A percentile compares a stretch with the other conserved stretches of the same genome.
Conservation (phyloP, 2,113 vertebrate species). For the Oncorhynchus nerka region DNA sequence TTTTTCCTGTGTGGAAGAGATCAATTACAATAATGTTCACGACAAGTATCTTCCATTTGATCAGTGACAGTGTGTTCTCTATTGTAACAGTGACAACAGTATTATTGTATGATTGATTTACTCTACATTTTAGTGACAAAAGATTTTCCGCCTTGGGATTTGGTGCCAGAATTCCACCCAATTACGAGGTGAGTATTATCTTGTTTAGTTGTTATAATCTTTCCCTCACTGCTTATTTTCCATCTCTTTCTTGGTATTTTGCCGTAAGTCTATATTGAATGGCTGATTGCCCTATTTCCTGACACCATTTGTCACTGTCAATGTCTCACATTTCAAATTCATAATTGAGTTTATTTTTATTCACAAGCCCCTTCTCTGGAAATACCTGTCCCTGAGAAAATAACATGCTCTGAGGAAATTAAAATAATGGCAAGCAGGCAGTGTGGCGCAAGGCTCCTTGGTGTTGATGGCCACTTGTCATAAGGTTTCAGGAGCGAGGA, state of each 20-base stretch:
- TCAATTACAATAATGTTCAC: conserved; percentile 27
- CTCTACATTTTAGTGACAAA: conserved; percentile 81
- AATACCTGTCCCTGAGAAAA: conserved; percentile 50
- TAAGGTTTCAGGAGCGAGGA: conserved; percentile 39
- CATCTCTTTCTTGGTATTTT: conserved; percentile 24
- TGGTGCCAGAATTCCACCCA: conserved; percentile 92
- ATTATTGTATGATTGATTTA: conserved; percentile 18
- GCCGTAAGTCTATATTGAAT: conserved; percentile 15
- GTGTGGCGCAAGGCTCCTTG: conserved; percentile 6
- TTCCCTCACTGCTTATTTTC: background rate
- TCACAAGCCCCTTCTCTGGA: conserved; percentile 40
- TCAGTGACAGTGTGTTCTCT: background rate
- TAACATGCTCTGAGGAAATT: conserved; percentile 14
- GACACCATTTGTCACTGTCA: conserved; percentile 45
- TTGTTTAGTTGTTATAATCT: background rate
- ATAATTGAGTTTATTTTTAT: conserved; percentile 54
- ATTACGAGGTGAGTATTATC: conserved; percentile 84
- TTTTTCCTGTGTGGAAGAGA: conserved; percentile 33
- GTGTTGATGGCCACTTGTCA: conserved; percentile 50
- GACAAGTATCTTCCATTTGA: conserved; percentile 4
- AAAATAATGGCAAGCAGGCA: conserved; percentile 24
- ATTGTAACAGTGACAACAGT: background rate
- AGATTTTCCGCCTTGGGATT: conserved; percentile 96
- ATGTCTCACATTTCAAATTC: conserved; percentile 53
- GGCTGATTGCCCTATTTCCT: conserved; percentile 34